Evolutionary conservation across 1,140 invertebrate species (phyloP), one percentile per base, ranked within the genome.

Genomic region (Drosophila bocqueti): DNA sequence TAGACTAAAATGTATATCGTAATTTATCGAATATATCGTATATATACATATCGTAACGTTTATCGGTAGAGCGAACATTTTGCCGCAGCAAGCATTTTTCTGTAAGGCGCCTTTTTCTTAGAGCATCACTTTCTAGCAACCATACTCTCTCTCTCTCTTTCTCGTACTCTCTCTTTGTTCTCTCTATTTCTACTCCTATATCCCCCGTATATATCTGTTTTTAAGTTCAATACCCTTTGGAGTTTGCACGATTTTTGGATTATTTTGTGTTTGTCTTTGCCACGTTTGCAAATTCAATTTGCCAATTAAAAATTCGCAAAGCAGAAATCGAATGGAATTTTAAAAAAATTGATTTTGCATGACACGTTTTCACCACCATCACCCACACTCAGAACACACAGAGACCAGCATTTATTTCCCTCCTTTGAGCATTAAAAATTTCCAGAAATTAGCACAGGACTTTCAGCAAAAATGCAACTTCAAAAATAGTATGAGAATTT

Each of bases 241-340:
- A 81, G 62, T 86, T 83, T 89, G 83, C 84, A 87, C 76, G 83
- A 71, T 59, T 87, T 59, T 15, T n/a, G n/a, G 21, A 68, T 69
- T 72, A 57, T 82, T 42, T 74, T 46, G 54, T 54, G 29, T 76
- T 76, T 60, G 31, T 38, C 36, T 21, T 57, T 77, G 21, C 24
- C 29, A 58, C 62, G 54, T 57, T 61, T 45, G 49, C 36, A 13
- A 76, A 66, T 54, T 55, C 52, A 54, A 68, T 78, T 78, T 61
- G 38, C 43, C 63, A 38, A 46, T 57, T 50, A 58, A 68, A 81
- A 81, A 66, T 42, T 34, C 36, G 29, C 24, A 26, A 72, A 55
- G 46, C 50, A 24, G 36, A 62, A 58, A 65, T 49, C 43, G 50
- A 77, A 77, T 50, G 52, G 24, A 63, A 78, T 63, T 66, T 78